Evolutionary conservation across 2,888 invertebrate genomes (phyloP), one percentile per base, ranked within the genome.

Genomic region (Tinea trinotella): DNA sequence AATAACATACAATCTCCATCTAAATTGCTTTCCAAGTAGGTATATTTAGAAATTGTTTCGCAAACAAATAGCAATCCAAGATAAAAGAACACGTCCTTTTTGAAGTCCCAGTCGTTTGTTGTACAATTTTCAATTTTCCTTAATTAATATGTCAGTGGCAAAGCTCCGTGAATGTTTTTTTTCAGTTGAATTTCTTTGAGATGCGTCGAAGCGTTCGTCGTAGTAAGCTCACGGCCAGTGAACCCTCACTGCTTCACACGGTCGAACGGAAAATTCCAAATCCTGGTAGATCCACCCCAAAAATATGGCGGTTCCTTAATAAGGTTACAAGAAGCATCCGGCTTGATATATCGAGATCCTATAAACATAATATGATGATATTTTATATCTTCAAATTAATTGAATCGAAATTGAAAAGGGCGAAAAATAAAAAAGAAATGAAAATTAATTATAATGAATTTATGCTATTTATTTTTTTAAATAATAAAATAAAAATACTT

Each of bases 81-180:
- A 40, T 40, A 40, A 40, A 40, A 40, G 40, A 40, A 15, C 40
- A 40, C 40, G 40, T 4, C 40, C 61, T 61, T 67, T 71, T 73
- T 71, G 69, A 70, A 66, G 67, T 60, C 58, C 56, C 54, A 60
- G 60, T 56, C 40, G 40, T 40, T 40, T 40, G 35, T 35, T 35
- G 40, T 40, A 40, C 12, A 40, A 40, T 40, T 40, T 40, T n/a
- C 40, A 40, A 20, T 48, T 48, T 48, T 48, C 48, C 59, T 60
- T 62, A 62, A 62, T 60, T 59, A 60, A 59, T 58, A 59, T 55
- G 62, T 62, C 61, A 59, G 56, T 55, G 48, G 55, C 58, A 59
- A 57, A 56, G 54, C 53, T 55, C 24, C 15, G 30, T 54, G 46
- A 40, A 40, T 15, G 40, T 40, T 40, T 12, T 55, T 24, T 34